Conservation (phyloP, 2,797 vertebrate genomes). For the Aeoliscus strigatus region DNA sequence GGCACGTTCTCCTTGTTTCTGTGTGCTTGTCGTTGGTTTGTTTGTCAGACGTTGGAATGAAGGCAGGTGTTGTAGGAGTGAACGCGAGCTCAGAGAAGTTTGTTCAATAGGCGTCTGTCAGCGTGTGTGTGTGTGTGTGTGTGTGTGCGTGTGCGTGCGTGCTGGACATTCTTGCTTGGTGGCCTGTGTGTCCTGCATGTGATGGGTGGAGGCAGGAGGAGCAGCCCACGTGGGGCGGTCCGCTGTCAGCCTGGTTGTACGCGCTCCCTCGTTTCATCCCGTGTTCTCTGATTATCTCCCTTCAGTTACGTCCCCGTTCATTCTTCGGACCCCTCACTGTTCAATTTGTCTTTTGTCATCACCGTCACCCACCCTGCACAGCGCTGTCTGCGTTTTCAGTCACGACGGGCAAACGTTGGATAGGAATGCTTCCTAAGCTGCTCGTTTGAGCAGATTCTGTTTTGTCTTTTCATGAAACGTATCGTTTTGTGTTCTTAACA, state of each 20-base stretch:
- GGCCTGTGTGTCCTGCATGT: slow-evolving; percentile 4
- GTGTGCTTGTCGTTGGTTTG: no score
- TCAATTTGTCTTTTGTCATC: neutral
- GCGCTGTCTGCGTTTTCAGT: neutral
- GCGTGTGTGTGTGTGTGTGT: neutral
- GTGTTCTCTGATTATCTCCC: neutral
- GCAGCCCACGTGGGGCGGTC: slow-evolving; percentile 4
- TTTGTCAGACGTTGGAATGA: no score
- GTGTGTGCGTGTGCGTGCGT: neutral
- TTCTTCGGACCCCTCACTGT: neutral
- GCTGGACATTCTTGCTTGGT: slow-evolving; percentile 2
- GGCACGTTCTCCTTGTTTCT: no score
- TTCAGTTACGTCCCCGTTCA: neutral
- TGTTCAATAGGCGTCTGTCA: slow-evolving; percentile 7
- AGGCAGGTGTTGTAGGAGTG: no score
- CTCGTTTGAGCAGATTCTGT: no score
- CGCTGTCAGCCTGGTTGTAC: neutral
- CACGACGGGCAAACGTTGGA: no score
- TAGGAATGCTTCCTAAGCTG: no score
- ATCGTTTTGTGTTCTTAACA: no score
- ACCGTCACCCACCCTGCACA: neutral
- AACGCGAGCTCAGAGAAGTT: slow-evolving; percentile 1
- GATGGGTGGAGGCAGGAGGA: slow-evolving; percentile 7
- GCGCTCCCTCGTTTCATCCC: slow-evolving; percentile 4
- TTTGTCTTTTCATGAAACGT: neutral